Percentiles rank a stretch among this genome's conserved stretches.
phyloP scores from a whole-genome alignment of 1,140 invertebrate species.

The Drosophila micromelanica region DNA sequence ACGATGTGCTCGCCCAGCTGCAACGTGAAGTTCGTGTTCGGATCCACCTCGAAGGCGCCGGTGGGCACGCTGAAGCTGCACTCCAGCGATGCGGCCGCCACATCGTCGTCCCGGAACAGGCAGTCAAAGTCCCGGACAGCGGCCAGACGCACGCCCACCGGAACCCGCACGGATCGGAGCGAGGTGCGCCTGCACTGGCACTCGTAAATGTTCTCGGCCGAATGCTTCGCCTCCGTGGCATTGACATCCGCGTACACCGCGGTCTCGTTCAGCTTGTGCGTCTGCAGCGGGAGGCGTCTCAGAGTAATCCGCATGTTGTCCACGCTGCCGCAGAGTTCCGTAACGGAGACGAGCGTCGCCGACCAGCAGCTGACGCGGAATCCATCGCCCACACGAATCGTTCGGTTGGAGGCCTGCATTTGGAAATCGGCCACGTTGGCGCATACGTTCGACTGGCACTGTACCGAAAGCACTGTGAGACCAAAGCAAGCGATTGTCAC shows the following conservation, averaged over 20 bases:
- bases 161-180: background rate
- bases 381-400: too few species aligned
- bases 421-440: too few species aligned
- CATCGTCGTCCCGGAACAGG: background rate
- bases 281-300: too few species aligned
- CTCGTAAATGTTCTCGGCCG: background rate
- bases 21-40: background rate
- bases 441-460: too few species aligned
- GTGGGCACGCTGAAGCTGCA: constrained; percentile 16
- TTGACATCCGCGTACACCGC: background rate
- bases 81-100: background rate
- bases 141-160: constrained; percentile 1
- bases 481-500: too few species aligned
- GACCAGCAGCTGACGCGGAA: too few species aligned
- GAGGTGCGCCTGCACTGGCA: background rate
- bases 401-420: too few species aligned
- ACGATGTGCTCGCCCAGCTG: background rate
- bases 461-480: too few species aligned
- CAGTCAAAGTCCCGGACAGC: background rate
- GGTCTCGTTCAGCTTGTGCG: background rate
- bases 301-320: too few species aligned
- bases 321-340: too few species aligned
- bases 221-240: background rate
- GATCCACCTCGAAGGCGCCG: background rate
- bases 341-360: too few species aligned